A percentile compares a stretch with the other conserved stretches of the same genome.
Conservation (phyloP, 2,113 vertebrate species). For the Alouatta palliata region DNA sequence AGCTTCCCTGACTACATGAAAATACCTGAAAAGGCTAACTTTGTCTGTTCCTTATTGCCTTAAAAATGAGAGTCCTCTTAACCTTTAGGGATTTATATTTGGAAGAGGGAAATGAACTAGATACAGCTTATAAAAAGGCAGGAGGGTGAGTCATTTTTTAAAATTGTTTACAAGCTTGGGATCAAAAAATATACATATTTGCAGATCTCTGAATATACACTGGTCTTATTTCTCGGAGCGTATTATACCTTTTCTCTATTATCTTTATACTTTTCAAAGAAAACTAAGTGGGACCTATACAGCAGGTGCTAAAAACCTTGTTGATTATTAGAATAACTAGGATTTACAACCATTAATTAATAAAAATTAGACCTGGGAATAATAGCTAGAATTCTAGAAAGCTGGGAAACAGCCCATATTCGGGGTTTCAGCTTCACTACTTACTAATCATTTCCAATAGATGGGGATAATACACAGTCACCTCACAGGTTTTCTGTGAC, state of each 20-base stretch:
- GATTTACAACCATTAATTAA: background rate
- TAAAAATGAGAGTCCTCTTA: constrained; percentile 53
- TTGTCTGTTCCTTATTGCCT: constrained; percentile 56
- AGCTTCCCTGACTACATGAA: constrained; percentile 52
- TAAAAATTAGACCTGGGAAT: background rate
- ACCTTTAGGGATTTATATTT: constrained; percentile 73
- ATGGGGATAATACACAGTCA: background rate
- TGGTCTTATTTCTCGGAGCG: background rate
- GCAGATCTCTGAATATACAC: background rate
- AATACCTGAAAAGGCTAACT: constrained; percentile 65
- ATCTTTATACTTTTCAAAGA: constrained; percentile 32
- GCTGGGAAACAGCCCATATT: background rate
- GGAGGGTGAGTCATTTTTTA: constrained; percentile 57
- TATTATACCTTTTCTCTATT: background rate
- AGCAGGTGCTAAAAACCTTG: background rate
- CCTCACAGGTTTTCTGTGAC: background rate
- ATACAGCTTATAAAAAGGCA: constrained; percentile 40
- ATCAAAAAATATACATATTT: background rate
- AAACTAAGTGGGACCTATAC: background rate
- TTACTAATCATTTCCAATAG: background rate
- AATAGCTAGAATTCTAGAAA: constrained; percentile 16
- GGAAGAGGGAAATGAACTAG: constrained; percentile 70
- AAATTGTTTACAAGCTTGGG: constrained; percentile 53
- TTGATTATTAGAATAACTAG: background rate
- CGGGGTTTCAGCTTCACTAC: background rate